These are phyloP conservation scores for Danionella dracula DNA, from an alignment of 2,797 vertebrate genomes.

Conservation along the genomic window DNA sequence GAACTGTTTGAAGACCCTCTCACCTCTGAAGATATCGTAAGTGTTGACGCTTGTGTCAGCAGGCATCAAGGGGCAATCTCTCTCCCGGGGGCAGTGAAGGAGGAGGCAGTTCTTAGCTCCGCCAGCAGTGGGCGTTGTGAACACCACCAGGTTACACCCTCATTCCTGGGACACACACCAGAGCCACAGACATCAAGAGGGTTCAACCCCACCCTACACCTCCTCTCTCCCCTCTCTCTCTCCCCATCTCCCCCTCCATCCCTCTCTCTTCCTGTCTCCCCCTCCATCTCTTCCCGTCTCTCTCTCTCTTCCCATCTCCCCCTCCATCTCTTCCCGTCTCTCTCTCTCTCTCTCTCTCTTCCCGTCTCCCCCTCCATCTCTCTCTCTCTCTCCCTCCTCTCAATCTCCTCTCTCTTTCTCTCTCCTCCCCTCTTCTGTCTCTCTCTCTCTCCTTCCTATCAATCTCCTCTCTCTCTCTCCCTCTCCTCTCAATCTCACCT, in stretches of 20 bases:
- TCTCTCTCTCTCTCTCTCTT: too few relatives aligned
- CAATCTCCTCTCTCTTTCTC: constrained; percentile 44
- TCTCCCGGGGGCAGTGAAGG: constrained; percentile 77
- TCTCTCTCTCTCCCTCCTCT: too few relatives aligned
- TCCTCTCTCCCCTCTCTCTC: too few relatives aligned
- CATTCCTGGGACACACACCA: constrained; percentile 64
- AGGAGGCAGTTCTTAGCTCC: constrained; percentile 78
- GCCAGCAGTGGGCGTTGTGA: constrained; percentile 57
- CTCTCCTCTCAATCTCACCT: constrained; percentile 46
- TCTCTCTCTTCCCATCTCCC: too few relatives aligned
- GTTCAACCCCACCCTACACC: too few relatives aligned
- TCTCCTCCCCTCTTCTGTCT: too few relatives aligned
- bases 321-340: constrained; percentile 50
- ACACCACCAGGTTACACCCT: constrained; percentile 84
- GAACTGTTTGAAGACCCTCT: background rate
- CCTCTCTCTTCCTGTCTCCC: too few relatives aligned
- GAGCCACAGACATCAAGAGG: constrained; percentile 6
- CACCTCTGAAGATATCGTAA: constrained; percentile 81
- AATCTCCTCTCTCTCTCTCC: too few relatives aligned
- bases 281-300: constrained; percentile 50
- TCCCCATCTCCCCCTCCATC: constrained; percentile 51
- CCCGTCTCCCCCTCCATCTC: constrained; percentile 51
- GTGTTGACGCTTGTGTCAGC: constrained; percentile 64
- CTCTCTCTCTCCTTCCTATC: constrained; percentile 52
- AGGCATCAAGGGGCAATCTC: constrained; percentile 77